Percentiles rank a stretch among this genome's conserved stretches.
Conservation (phyloP, 1,140 invertebrate species). For the Leguminivora glycinivorella region DNA sequence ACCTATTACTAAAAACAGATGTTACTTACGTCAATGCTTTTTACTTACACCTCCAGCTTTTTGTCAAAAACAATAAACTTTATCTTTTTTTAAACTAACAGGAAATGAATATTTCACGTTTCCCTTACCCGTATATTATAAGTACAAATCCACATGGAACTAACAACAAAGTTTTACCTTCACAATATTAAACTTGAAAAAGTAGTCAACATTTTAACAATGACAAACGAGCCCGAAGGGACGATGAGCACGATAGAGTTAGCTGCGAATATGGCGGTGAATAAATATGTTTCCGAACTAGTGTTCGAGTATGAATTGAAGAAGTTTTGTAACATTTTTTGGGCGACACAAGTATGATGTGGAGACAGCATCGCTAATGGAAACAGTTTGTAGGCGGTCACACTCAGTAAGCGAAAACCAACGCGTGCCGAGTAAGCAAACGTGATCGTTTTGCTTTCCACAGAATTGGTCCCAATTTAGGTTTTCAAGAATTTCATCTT, state of each 20-base stretch:
- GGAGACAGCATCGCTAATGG: slow-evolving; percentile 34
- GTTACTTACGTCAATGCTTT: no score
- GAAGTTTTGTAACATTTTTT: slow-evolving; percentile 33
- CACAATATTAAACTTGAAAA: slow-evolving; percentile 32
- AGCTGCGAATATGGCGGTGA: slow-evolving; percentile 18
- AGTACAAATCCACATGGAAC: background rate
- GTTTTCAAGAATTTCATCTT: background rate
- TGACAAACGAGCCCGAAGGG: slow-evolving; percentile 36
- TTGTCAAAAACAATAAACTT: no score
- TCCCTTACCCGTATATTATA: background rate
- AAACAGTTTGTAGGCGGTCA: slow-evolving; percentile 28
- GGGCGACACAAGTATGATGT: slow-evolving; percentile 30
- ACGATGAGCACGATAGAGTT: slow-evolving; percentile 35
- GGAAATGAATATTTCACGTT: background rate
- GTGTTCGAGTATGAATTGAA: slow-evolving; percentile 29
- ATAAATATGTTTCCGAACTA: slow-evolving; percentile 35
- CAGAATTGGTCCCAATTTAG: background rate
- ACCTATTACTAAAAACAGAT: no score
- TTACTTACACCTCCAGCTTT: no score
- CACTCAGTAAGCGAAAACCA: slow-evolving; percentile 6
- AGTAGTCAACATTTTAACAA: slow-evolving; percentile 36
- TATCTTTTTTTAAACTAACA: no score
- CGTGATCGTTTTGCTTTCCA: background rate
- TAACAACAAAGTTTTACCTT: background rate
- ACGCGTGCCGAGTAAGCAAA: background rate